Conservation (phyloP, 1,140 invertebrate species). For the Trypoxylus dichotomus region DNA sequence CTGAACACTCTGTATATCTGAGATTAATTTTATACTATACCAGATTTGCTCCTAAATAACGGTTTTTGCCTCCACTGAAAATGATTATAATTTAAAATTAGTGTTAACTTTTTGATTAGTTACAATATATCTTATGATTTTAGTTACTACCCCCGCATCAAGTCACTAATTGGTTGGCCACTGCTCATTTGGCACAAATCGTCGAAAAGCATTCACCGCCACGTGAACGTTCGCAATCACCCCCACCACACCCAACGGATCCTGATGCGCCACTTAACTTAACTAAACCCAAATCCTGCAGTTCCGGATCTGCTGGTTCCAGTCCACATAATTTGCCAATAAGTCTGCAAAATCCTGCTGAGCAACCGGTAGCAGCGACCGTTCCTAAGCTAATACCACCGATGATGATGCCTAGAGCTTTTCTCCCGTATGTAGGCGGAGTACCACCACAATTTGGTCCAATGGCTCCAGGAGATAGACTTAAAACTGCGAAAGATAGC, state of each 20-base stretch:
- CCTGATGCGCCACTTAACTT: conserved; percentile 85
- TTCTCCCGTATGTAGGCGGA: conserved; percentile 61
- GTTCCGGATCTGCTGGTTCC: conserved; percentile 49
- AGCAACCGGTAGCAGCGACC: conserved; percentile 62
- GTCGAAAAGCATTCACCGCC: conserved; percentile 54
- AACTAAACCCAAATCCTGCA: conserved; percentile 76
- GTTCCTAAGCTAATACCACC: conserved; percentile 62
- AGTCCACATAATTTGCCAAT: conserved; percentile 48
- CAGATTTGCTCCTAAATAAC: too few relatives aligned
- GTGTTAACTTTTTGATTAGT: too few relatives aligned
- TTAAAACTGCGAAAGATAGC: conserved; percentile 48
- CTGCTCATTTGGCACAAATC: conserved; percentile 47
- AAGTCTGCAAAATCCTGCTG: conserved; percentile 48
- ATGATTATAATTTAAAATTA: too few relatives aligned
- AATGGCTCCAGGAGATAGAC: conserved; percentile 51
- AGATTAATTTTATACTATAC: too few relatives aligned
- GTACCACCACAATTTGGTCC: conserved; percentile 59
- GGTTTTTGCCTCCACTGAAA: too few relatives aligned
- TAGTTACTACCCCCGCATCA: conserved; percentile 52
- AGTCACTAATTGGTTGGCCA: conserved; percentile 49
- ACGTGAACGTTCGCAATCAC: conserved; percentile 51
- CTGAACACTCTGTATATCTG: too few relatives aligned
- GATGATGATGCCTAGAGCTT: conserved; percentile 61
- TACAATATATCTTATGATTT: conserved; percentile 30
- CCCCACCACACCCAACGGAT: conserved; percentile 55